These are phyloP conservation scores for Heliothis virescens DNA, from an alignment of 1,140 invertebrate species.

Conservation along the genomic window DNA sequence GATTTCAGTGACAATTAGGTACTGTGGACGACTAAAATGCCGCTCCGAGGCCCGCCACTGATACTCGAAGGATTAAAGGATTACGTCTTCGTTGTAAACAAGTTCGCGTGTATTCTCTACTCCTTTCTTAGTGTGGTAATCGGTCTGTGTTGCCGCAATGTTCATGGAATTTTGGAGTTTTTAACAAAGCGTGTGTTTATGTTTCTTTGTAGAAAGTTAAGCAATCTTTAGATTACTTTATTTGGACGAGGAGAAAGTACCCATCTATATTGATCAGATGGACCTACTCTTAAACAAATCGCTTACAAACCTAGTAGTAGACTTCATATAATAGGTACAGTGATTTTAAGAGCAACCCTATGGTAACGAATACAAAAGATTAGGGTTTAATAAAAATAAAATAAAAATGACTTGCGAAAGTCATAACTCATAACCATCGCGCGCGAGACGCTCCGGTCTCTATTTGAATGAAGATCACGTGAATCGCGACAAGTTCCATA, in stretches of 20 bases:
- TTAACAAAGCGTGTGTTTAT: background rate
- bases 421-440: conserved; percentile 52
- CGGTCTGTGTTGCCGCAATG: conserved; percentile 34
- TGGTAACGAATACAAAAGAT: background rate
- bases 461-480: conserved; percentile 45
- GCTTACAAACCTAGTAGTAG: no score
- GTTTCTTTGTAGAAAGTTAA: background rate
- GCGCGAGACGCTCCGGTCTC: conserved; percentile 21
- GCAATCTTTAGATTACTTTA: background rate
- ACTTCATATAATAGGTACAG: no score
- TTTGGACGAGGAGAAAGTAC: background rate
- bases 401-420: conserved; percentile 59
- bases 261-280: background rate
- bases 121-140: conserved; percentile 47
- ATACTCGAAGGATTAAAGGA: conserved; percentile 81
- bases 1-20: conserved; percentile 74
- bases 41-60: conserved; percentile 61
- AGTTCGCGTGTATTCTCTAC: conserved; percentile 65
- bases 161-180: conserved; percentile 12
- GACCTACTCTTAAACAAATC: background rate
- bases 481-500: conserved; percentile 79
- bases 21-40: conserved; percentile 64
- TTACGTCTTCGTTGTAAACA: conserved; percentile 71
- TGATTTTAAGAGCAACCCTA: background rate
- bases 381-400: conserved; percentile 24